Conservation (phyloP, 2,888 invertebrate genomes). For the Luperina testacea region DNA sequence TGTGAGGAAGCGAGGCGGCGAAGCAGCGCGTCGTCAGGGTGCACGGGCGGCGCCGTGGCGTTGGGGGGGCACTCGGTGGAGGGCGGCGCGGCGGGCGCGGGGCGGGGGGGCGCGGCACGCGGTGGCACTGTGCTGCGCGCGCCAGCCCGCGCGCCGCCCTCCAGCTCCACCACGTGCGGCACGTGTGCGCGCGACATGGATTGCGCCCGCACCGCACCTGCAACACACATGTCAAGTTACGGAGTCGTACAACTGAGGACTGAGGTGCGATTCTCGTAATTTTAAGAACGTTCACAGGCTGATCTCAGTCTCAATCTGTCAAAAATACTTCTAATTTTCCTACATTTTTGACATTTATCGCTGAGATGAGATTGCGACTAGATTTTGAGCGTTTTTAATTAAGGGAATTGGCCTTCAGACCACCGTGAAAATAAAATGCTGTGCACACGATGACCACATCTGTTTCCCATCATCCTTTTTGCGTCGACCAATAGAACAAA, state of each 20-base stretch:
- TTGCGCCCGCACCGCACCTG: conserved; percentile 94
- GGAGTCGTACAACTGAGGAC: neutral
- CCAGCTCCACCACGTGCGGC: conserved; percentile 88
- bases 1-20: conserved; percentile 95
- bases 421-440: too few relatives aligned
- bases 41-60: conserved; percentile 82
- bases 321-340: too few relatives aligned
- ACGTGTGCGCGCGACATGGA: conserved; percentile 92
- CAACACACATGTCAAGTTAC: neutral
- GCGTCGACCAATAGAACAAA: too few relatives aligned
- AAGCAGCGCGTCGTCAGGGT: conserved; percentile 92
- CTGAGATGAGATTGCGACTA: too few relatives aligned
- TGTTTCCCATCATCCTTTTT: neutral
- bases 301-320: too few relatives aligned
- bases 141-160: conserved; percentile 75
- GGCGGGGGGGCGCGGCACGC: conserved; percentile 85
- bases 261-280: too few relatives aligned
- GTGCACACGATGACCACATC: too few relatives aligned
- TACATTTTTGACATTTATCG: too few relatives aligned
- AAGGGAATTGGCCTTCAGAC: too few relatives aligned
- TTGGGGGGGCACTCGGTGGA: conserved; percentile 95
- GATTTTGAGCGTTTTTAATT: too few relatives aligned
- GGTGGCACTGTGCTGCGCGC: conserved; percentile 83
- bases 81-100: conserved; percentile 85
- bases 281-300: too few relatives aligned